phyloP scores from a whole-genome alignment of 2,888 invertebrate species.

The Eupithecia dodoneata region DNA sequence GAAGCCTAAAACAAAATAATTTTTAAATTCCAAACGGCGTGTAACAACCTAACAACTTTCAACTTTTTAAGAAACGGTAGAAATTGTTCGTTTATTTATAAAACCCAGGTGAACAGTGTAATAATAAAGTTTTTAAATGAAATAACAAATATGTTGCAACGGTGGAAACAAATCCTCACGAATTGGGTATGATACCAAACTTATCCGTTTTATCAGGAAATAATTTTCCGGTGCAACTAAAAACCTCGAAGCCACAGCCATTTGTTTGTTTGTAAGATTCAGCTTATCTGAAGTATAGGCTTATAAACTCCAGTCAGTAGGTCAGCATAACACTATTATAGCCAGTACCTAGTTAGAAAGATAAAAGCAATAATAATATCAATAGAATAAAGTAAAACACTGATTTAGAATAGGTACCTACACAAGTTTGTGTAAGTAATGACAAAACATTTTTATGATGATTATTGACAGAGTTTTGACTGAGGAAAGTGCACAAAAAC shows the following conservation, averaged over 20 bases:
- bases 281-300: neutral
- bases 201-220: neutral
- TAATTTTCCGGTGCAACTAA: neutral
- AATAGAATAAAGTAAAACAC: neutral
- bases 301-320: neutral
- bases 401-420: neutral
- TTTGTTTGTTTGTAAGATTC: neutral
- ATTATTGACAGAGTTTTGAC: neutral
- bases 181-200: slow-evolving; percentile 63
- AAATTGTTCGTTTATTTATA: slow-evolving; percentile 59
- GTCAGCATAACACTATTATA: neutral
- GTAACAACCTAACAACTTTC: slow-evolving; percentile 36
- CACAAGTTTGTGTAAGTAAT: neutral
- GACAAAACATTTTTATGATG: neutral
- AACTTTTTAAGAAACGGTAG: slow-evolving; percentile 52
- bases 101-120: slow-evolving; percentile 31
- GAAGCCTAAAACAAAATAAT: slow-evolving; percentile 49
- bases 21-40: slow-evolving; percentile 75
- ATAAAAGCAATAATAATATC: neutral
- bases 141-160: slow-evolving; percentile 62
- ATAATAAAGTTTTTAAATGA: slow-evolving; percentile 28
- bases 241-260: neutral
- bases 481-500: neutral
- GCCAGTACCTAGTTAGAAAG: neutral
- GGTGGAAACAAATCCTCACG: slow-evolving; percentile 74